Percentiles rank a stretch among this genome's conserved stretches.
Conservation (phyloP, 2,113 vertebrate genomes). For the Oryzias javanicus region DNA sequence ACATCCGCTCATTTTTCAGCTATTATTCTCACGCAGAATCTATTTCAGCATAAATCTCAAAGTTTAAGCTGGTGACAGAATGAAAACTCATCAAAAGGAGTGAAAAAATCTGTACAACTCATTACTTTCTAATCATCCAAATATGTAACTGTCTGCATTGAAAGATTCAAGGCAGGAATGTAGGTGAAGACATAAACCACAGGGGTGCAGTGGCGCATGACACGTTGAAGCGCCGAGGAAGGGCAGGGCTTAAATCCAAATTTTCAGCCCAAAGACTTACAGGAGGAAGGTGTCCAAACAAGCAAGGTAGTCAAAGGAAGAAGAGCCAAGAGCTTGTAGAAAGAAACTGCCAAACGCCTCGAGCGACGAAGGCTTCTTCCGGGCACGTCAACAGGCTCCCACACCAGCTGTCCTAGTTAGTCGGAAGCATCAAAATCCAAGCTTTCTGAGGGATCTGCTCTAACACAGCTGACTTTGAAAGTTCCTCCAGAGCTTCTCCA, state of each 20-base stretch:
- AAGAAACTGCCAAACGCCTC: conserved; percentile 49
- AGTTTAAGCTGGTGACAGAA: conserved; percentile 48
- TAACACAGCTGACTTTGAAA: conserved; percentile 33
- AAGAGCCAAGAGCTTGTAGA: conserved; percentile 43
- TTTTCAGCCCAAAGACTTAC: conserved; percentile 40
- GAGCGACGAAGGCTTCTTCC: conserved; percentile 40
- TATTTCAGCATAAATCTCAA: conserved; percentile 33
- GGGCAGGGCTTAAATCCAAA: conserved; percentile 46
- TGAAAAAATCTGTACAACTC: conserved; percentile 38
- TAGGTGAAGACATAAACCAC: conserved; percentile 41
- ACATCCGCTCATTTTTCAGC: conserved; percentile 55
- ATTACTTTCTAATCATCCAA: conserved; percentile 55
- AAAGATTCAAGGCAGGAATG: conserved; percentile 44
- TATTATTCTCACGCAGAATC: conserved; percentile 31
- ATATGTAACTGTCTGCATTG: conserved; percentile 45
- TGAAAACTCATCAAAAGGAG: conserved; percentile 51
- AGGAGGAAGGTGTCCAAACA: conserved; percentile 47
- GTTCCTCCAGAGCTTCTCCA: conserved; percentile 16
- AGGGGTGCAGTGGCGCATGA: conserved; percentile 33
- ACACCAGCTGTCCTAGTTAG: conserved; percentile 62
- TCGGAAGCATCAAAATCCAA: conserved; percentile 26
- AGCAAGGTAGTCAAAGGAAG: conserved; percentile 45
- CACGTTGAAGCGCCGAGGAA: conserved; percentile 44
- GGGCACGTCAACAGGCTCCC: conserved; percentile 47
- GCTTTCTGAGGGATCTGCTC: conserved; percentile 26